Base-by-base conservation (phyloP, 1,140 invertebrate species). In the Planococcus citri region DNA sequence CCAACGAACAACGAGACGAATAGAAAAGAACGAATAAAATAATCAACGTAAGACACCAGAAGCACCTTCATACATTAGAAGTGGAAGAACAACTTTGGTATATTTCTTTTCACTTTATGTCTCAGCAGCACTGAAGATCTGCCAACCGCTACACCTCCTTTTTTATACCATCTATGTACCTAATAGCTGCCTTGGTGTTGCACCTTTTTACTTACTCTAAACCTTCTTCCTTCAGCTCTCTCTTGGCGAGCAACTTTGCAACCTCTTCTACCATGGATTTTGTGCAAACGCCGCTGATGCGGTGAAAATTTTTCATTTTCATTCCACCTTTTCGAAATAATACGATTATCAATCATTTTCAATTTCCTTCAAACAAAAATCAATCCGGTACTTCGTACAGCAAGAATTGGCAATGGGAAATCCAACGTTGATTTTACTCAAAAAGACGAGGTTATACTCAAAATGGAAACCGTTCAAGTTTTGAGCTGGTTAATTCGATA, bases 171-270 rank as follows among this genome's bases (percentile, higher is more conserved):
- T 27, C 25, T n/a, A n/a, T n/a, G n/a, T n/a, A n/a, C n/a, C n/a
- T 64, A 27, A 17, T 64, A 64, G 22, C 22, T 20, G 60, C 60
- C 60, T 64, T 64, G 60, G 60, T 27, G 22, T 64, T 22, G 60
- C 60, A 64, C 60, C 22, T 64, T 64, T 64, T 25, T 24, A 8
- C 17, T 24, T 21, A 8, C 17, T 24, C 60, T 20, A 25, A 64
- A 64, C 60, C 60, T 64, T 64, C 60, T 64, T 64, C 60, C 20
- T 64, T 64, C 60, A 64, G 60, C 60, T 64, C 60, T 64, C 60
- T 64, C 60, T 27, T 27, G 60, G 22, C 22, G 17, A 2, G n/a
- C 41, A 3, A 51, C 41, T 51, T 37, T 20, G 41, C 41, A 20
- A 51, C 10, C 17, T 6, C 10, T 51, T 51, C 17, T 51, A 8